Conservation (phyloP, 2,888 invertebrate species). For the Yponomeuta cagnagella region DNA sequence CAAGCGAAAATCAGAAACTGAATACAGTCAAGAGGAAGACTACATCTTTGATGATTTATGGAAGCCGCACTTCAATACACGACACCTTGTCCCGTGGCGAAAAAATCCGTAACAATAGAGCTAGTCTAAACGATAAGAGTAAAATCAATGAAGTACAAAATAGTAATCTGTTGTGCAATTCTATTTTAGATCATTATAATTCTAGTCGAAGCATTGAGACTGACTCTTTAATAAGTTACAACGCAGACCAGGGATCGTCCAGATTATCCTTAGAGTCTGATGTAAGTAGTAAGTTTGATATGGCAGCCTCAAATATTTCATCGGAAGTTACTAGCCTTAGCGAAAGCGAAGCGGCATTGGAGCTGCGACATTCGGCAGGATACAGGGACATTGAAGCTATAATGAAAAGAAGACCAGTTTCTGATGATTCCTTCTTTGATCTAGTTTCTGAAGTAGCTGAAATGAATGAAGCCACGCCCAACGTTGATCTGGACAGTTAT, state of each 20-base stretch:
- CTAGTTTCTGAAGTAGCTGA: slow-evolving; percentile 77
- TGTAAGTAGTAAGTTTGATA: slow-evolving; percentile 68
- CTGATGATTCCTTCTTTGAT: slow-evolving; percentile 84
- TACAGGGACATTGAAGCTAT: slow-evolving; percentile 76
- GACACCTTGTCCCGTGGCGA: slow-evolving; percentile 70
- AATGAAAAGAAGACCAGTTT: slow-evolving; percentile 82
- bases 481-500: slow-evolving; percentile 81
- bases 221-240: slow-evolving; percentile 63
- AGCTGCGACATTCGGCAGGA: slow-evolving; percentile 64
- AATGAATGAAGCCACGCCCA: slow-evolving; percentile 61
- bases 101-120: slow-evolving; percentile 64
- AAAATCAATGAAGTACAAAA: slow-evolving; percentile 41
- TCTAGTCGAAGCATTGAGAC: slow-evolving; percentile 55
- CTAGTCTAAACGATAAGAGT: slow-evolving; percentile 56
- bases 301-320: slow-evolving; percentile 55
- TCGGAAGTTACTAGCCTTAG: slow-evolving; percentile 61
- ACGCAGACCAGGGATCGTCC: slow-evolving; percentile 64
- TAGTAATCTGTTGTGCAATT: slow-evolving; percentile 42
- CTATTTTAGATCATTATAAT: slow-evolving; percentile 50
- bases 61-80: slow-evolving; percentile 67
- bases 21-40: slow-evolving; percentile 64
- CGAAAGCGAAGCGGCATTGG: slow-evolving; percentile 68
- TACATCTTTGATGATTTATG: slow-evolving; percentile 70
- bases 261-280: slow-evolving; percentile 67
- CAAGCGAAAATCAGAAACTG: slow-evolving; percentile 62